Evolutionary conservation across 2,888 invertebrate genomes (phyloP).

Genomic region (Philhelius pedissequus): DNA sequence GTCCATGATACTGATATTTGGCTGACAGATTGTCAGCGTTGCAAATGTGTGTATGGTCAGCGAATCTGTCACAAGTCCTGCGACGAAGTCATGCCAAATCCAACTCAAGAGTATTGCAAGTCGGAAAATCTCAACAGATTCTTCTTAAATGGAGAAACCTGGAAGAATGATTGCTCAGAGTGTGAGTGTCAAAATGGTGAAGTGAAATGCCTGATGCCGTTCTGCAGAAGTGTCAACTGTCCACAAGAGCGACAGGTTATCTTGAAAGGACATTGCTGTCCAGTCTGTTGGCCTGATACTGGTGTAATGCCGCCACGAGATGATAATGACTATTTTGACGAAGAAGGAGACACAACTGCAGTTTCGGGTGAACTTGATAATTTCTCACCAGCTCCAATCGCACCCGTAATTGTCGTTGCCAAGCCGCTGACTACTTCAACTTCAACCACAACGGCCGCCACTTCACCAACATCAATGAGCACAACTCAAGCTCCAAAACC

Average conservation of each 20-base stretch:
- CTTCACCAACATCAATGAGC: constrained; percentile 36
- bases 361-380: constrained; percentile 9
- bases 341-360: constrained; percentile 40
- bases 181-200: constrained; percentile 76
- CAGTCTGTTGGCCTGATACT: constrained; percentile 76
- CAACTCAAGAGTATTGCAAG: constrained; percentile 73
- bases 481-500: constrained; percentile 18
- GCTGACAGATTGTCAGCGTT: constrained; percentile 75
- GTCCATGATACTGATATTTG: constrained; percentile 73
- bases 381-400: constrained; percentile 15
- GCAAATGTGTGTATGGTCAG: constrained; percentile 74
- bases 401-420: constrained; percentile 16
- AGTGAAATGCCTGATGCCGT: constrained; percentile 74
- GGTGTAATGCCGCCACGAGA: constrained; percentile 30
- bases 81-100: constrained; percentile 73
- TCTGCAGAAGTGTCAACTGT: constrained; percentile 75
- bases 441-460: constrained; percentile 31
- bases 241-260: constrained; percentile 73
- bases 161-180: constrained; percentile 76
- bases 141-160: constrained; percentile 75
- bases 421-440: constrained; percentile 15
- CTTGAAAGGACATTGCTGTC: constrained; percentile 75
- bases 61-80: constrained; percentile 75
- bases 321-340: constrained; percentile 31
- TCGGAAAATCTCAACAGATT: constrained; percentile 73